phyloP scores from a whole-genome alignment of 2,113 vertebrate genomes.

The Tichodroma muraria region DNA sequence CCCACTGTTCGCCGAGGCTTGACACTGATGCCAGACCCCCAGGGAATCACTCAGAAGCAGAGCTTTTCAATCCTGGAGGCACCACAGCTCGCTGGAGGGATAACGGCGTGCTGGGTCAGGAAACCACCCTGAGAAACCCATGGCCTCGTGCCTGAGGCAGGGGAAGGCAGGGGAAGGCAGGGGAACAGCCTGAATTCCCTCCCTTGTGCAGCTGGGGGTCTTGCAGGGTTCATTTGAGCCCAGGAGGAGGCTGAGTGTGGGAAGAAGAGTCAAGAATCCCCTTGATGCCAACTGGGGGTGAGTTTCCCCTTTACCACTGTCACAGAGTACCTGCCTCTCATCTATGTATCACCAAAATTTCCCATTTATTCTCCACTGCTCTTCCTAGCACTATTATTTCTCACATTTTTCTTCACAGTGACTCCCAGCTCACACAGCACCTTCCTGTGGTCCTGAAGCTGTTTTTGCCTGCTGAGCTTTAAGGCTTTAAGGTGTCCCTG shows the following conservation, averaged over 20 bases:
- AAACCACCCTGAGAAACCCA: not conserved
- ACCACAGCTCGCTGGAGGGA: not conserved
- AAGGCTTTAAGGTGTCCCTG: not conserved
- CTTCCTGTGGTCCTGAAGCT: not conserved
- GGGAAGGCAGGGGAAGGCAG: no score
- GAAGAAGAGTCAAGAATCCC: not conserved
- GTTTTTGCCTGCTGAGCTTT: not conserved
- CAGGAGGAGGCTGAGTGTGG: not conserved
- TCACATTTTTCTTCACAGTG: not conserved
- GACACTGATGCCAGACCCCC: not conserved
- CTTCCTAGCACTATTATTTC: not conserved
- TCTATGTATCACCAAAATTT: not conserved
- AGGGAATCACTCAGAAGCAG: not conserved
- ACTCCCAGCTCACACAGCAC: not conserved
- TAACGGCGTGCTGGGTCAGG: not conserved
- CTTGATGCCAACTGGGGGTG: not conserved
- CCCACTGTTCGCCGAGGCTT: not conserved
- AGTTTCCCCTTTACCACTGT: not conserved
- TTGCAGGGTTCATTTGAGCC: not conserved
- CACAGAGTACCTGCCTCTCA: not conserved
- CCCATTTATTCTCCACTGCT: not conserved
- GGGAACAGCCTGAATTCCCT: not conserved
- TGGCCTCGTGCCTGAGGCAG: accelerated
- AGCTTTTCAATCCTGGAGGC: not conserved
- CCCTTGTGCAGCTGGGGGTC: not conserved